Base-by-base conservation (phyloP, 1,140 invertebrate genomes). In the Bombus sibiricus region DNA sequence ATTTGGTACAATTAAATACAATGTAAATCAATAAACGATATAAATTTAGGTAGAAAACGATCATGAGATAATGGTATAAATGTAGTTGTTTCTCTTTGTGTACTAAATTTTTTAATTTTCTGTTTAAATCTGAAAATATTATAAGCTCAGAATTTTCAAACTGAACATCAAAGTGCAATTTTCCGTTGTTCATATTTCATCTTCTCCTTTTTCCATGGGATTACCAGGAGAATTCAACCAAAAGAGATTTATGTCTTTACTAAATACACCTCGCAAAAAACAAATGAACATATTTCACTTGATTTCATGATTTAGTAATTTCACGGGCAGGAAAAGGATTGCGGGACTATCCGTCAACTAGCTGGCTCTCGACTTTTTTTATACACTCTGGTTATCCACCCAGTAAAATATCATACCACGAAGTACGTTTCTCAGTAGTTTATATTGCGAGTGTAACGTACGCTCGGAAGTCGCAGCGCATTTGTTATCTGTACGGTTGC, bases 401-500 rank as follows among this genome's bases (percentile, higher is more conserved):
- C n/a, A 28, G 39, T 79, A 47, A 79, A 79, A 59, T 84, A 72
- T 78, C 66, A 47, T 53, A 13, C 4, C 5, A 9, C n/a, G 32
- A 79, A 78, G 69, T 78, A 71, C 69, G 37, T 71, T 71, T 78
- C 53, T 69, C 47, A 53, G 15, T 22, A 18, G 34, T 41, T 25
- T 53, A 47, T 43, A 6, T 12, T 39, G 47, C 15, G 28, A n/a
- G n/a, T 2, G 64, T 28, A 79, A 72, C 77, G 76, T 18, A 76
- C 43, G 59, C n/a, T 25, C 71, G 80, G 64, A 82, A 82, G 59
- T 82, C 47, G 64, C 80, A 57, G 22, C n/a, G 47, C 85, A 86
- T 86, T 82, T 81, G 43, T 82, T 86, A 86, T 76, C 85, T 76
- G 81, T 32, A 76, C 80, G 80, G 32, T 62, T 28, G 10, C 28